phyloP scores from a whole-genome alignment of 2,797 vertebrate species.

The Hippopotamyrus pictus region DNA sequence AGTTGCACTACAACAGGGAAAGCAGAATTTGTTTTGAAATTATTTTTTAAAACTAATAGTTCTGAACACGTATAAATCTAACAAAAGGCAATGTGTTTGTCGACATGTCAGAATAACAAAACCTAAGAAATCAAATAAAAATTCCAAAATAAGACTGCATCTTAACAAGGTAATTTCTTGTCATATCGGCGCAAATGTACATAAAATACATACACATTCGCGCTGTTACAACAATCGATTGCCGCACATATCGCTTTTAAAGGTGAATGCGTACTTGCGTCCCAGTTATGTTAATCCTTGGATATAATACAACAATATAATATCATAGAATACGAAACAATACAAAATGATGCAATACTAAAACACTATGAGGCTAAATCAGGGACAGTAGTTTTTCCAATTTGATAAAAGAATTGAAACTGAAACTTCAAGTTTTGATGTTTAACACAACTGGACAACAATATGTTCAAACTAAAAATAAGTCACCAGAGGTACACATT shows the following conservation, averaged over 20 bases:
- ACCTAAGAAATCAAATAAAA: background rate
- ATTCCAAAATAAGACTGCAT: background rate
- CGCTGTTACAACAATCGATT: background rate
- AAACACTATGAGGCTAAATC: background rate
- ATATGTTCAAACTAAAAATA: background rate
- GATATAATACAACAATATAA: background rate
- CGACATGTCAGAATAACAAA: background rate
- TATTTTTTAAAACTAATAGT: background rate
- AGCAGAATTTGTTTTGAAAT: background rate
- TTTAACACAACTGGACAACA: background rate
- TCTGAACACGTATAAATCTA: background rate
- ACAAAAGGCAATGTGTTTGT: background rate
- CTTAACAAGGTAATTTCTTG: background rate
- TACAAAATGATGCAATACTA: background rate
- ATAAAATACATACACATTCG: background rate
- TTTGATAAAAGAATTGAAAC: background rate
- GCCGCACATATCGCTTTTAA: background rate
- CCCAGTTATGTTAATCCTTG: background rate
- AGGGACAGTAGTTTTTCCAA: background rate
- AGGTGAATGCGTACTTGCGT: background rate
- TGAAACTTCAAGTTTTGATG: background rate
- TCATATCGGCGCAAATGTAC: background rate
- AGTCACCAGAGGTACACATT: background rate
- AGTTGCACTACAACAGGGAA: background rate
- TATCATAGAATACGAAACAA: background rate